phyloP scores from a whole-genome alignment of 2,888 invertebrate species.

The Patella depressa region DNA sequence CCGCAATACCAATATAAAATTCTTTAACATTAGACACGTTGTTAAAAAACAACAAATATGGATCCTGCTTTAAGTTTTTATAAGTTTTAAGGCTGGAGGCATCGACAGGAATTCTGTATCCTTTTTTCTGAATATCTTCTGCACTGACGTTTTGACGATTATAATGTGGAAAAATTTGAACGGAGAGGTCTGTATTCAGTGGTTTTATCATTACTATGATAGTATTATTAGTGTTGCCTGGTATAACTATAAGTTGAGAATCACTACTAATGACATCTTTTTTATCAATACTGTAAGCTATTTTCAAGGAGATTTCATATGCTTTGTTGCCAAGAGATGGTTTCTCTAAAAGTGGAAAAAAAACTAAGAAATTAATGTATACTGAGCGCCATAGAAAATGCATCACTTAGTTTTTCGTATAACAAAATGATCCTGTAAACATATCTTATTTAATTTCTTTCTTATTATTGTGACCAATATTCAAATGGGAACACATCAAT shows the following conservation, averaged over 20 bases:
- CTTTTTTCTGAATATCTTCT: neutral
- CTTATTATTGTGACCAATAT: no score
- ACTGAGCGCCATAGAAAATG: no score
- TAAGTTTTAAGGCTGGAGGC: neutral
- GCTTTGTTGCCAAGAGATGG: neutral
- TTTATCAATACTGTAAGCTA: neutral
- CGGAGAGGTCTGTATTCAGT: neutral
- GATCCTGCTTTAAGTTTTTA: slow-evolving; percentile 7
- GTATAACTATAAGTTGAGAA: neutral
- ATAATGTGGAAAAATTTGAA: neutral
- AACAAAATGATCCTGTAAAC: no score
- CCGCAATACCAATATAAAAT: slow-evolving; percentile 13
- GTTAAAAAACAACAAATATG: slow-evolving; percentile 8
- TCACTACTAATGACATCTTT: neutral
- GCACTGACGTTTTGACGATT: neutral
- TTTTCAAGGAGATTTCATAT: neutral
- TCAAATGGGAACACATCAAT: no score
- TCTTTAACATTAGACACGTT: neutral
- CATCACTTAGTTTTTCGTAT: no score
- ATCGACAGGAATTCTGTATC: neutral
- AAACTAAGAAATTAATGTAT: no score
- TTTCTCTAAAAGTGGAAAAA: neutral
- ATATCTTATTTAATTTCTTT: no score
- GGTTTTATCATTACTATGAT: neutral
- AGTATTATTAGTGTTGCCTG: neutral